phyloP scores from a whole-genome alignment of 2,113 vertebrate genomes.

The Camelus dromedarius region DNA sequence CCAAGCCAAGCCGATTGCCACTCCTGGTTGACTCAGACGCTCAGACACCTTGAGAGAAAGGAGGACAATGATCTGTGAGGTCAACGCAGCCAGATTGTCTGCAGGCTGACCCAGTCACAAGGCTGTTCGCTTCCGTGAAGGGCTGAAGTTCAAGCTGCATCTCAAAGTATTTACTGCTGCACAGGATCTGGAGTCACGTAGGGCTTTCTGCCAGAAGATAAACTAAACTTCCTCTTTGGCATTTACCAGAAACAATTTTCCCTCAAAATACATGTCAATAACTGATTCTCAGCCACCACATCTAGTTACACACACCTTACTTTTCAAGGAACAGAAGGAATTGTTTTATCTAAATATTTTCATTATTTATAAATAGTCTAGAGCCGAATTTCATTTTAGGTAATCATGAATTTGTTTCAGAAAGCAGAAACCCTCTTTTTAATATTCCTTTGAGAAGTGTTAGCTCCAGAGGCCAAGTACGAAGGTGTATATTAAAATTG shows the following conservation, averaged over 20 bases:
- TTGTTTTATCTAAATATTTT: not conserved
- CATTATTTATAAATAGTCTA: not conserved
- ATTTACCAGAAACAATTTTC: conserved; percentile 3
- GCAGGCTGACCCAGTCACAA: not conserved
- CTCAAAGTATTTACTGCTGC: not conserved
- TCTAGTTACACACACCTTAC: not conserved
- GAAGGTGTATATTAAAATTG: not conserved
- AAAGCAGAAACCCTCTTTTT: not conserved
- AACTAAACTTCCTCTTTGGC: not conserved
- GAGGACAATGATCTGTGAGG: not conserved
- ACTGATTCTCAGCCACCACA: not conserved
- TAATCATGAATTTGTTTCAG: not conserved
- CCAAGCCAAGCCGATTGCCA: conserved; percentile 97
- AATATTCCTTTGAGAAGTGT: not conserved
- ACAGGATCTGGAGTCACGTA: too few species aligned
- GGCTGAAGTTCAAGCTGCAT: not conserved
- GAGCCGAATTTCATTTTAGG: not conserved
- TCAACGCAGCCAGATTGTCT: not conserved
- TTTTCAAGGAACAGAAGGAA: not conserved
- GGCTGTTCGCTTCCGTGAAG: not conserved
- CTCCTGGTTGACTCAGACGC: conserved; percentile 95
- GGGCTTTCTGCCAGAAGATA: not conserved
- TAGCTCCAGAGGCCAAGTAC: not conserved
- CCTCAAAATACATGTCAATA: not conserved
- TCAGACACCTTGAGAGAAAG: conserved; percentile 91